Evolutionary conservation across 37 sponge, comb jelly and placozoan species (phyloP).

Genomic region (Agelas oroides): DNA sequence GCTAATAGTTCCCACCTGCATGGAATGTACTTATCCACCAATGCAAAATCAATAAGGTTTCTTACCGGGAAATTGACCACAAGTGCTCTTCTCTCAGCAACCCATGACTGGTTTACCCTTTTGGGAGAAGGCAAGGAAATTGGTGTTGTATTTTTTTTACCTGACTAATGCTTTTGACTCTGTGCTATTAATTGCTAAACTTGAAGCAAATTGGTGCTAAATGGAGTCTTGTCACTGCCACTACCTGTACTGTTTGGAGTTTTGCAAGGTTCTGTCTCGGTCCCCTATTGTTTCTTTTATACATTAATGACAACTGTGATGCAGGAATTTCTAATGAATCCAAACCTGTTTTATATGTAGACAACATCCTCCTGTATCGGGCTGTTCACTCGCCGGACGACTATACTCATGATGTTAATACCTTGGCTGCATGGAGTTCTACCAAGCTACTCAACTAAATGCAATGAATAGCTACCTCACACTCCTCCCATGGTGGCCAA

Average conservation of each 20-base stretch:
- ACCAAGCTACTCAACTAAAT: too few species aligned
- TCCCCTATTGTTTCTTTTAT: constrained; percentile 20
- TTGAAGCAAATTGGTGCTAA: not conserved
- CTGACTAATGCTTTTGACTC: constrained; percentile 14
- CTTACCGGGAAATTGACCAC: not conserved
- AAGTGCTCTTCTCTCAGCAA: not conserved
- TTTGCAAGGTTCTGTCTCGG: constrained; percentile 16
- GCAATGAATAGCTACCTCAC: too few species aligned
- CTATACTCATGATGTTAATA: too few species aligned
- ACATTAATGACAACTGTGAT: not conserved
- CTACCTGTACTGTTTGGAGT: constrained; percentile 16
- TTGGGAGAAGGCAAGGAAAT: not conserved
- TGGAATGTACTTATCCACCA: not conserved
- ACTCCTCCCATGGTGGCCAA: too few species aligned
- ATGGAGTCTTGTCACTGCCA: not conserved
- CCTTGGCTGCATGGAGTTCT: too few species aligned
- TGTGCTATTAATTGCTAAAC: not conserved
- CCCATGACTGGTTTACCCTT: not conserved
- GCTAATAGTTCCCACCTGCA: not conserved
- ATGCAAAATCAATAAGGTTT: not conserved
- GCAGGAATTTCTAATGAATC: not conserved
- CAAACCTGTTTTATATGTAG: not conserved
- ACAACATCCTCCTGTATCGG: not conserved
- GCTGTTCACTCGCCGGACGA: not conserved
- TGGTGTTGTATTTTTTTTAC: not conserved